A percentile compares a stretch with the other conserved stretches of the same genome.
These are phyloP conservation scores for Eumerus sabulonum DNA, from an alignment of 2,888 invertebrate species.

Conservation along the genomic window DNA sequence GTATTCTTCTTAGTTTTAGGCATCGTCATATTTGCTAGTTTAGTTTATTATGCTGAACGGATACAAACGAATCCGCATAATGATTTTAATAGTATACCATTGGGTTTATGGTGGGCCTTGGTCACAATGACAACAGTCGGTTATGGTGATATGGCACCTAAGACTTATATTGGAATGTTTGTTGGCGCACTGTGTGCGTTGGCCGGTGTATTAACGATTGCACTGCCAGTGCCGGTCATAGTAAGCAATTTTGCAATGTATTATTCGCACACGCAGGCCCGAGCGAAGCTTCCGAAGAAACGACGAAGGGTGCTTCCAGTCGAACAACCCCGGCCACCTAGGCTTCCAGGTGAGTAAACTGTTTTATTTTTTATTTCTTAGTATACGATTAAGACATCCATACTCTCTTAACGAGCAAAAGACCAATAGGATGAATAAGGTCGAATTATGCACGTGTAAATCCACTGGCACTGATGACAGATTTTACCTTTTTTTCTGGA, in stretches of 20 bases:
- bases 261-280: conserved; percentile 96
- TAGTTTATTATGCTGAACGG: conserved; percentile 98
- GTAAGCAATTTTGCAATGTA: conserved; percentile 99
- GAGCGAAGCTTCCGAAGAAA: conserved; percentile 99
- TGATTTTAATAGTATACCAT: conserved; percentile 98
- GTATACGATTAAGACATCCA: not conserved
- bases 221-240: conserved; percentile 99
- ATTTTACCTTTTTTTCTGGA: no score
- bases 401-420: not conserved
- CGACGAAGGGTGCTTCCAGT: conserved; percentile 97
- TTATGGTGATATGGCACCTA: conserved; percentile 99
- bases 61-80: conserved; percentile 97
- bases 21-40: conserved; percentile 98
- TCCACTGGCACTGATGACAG: no score
- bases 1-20: conserved; percentile 99
- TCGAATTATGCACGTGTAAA: no score
- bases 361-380: not conserved
- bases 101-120: conserved; percentile 99
- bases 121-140: conserved; percentile 99
- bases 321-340: conserved; percentile 89
- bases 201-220: conserved; percentile 98
- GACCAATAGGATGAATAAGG: not conserved
- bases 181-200: conserved; percentile 98
- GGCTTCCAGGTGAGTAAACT: conserved; percentile 78
- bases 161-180: conserved; percentile 99